phyloP scores from a whole-genome alignment of 2,888 invertebrate species.

The Diaprepes abbreviatus region DNA sequence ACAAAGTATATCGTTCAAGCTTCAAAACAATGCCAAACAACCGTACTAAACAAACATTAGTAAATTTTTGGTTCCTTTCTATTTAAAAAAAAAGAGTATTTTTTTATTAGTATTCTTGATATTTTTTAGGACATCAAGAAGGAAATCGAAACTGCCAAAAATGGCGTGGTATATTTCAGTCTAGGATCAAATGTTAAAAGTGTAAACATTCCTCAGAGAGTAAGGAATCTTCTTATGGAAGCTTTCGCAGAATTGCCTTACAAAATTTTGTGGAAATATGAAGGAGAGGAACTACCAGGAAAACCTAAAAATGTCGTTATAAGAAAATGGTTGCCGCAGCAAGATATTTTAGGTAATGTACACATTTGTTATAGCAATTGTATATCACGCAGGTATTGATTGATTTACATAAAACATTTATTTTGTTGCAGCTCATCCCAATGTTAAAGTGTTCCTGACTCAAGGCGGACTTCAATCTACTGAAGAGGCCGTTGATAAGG shows the following conservation, averaged over 20 bases:
- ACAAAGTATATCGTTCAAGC: too few relatives aligned
- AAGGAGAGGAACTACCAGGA: conserved; percentile 61
- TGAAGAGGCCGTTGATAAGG: conserved; percentile 58
- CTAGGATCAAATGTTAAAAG: conserved; percentile 66
- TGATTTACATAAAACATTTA: too few relatives aligned
- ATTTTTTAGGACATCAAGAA: conserved; percentile 60
- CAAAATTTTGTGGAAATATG: conserved; percentile 68
- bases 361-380: too few relatives aligned
- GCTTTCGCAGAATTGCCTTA: conserved; percentile 65
- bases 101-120: background rate
- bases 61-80: too few relatives aligned
- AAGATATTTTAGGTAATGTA: conserved; percentile 67
- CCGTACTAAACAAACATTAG: too few relatives aligned
- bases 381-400: too few relatives aligned
- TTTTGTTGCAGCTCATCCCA: conserved; percentile 56
- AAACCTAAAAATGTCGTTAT: conserved; percentile 65
- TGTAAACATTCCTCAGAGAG: conserved; percentile 60
- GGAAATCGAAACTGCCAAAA: conserved; percentile 61
- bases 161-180: conserved; percentile 66
- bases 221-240: conserved; percentile 60
- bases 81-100: too few relatives aligned
- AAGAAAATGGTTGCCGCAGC: conserved; percentile 68
- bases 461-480: conserved; percentile 60
- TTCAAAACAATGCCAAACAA: too few relatives aligned
- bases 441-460: conserved; percentile 58